These are phyloP conservation scores for Eutolmus rufibarbis DNA, from an alignment of 2,888 invertebrate species.

Conservation along the genomic window DNA sequence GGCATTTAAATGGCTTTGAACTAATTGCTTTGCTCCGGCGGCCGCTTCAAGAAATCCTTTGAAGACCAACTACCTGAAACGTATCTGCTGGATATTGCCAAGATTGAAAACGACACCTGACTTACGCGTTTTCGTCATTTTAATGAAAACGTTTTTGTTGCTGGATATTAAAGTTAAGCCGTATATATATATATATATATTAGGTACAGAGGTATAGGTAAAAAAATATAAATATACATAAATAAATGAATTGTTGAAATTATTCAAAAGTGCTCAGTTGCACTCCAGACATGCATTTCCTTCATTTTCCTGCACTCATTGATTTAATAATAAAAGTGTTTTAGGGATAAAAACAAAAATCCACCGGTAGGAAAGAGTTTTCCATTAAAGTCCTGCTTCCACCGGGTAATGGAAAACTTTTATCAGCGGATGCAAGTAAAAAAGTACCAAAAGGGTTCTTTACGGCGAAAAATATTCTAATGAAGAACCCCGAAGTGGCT, in stretches of 20 bases:
- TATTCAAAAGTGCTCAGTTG: not conserved
- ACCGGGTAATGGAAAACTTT: constrained; percentile 10
- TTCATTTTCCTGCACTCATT: not conserved
- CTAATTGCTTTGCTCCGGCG: constrained; percentile 35
- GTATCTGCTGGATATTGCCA: constrained; percentile 1
- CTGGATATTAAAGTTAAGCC: not conserved
- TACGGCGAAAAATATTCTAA: not conserved
- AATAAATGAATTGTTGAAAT: not conserved
- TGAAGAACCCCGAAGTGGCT: not conserved
- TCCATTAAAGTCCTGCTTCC: not conserved
- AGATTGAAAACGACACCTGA: not conserved
- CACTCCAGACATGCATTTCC: not conserved
- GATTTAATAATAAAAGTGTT: not conserved
- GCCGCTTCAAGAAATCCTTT: constrained; percentile 35
- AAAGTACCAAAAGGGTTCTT: not conserved
- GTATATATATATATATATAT: not conserved
- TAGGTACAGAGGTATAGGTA: not conserved
- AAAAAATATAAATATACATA: not conserved
- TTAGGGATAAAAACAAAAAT: not conserved
- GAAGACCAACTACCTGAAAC: constrained; percentile 35
- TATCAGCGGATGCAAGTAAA: not conserved
- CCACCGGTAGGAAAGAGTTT: not conserved
- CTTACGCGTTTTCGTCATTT: constrained; percentile 9
- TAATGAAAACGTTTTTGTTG: constrained; percentile 5
- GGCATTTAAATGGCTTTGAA: constrained; percentile 38